Base-by-base conservation (phyloP, 2,888 invertebrate species). In the Agrotis clavis region DNA sequence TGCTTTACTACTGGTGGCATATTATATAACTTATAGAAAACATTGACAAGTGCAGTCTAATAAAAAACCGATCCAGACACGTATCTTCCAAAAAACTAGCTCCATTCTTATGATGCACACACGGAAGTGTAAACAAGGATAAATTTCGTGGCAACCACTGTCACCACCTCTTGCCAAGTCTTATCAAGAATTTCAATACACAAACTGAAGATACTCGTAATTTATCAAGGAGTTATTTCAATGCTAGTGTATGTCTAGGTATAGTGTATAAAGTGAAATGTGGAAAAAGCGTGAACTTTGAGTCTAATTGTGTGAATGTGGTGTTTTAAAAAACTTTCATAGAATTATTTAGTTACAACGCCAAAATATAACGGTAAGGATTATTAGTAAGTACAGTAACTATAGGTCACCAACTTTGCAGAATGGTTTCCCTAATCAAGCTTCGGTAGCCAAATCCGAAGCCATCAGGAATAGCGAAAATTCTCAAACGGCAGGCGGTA, bases 1-100 rank as follows among this genome's bases (percentile, higher is more conserved):
- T 63, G 65, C 25, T 76, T 56, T 41, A 65, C 51, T 69, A 82
- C 81, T 79, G 82, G 80, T 69, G 19, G 13, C 53, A 48, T 47
- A 51, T 19, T 51, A 14, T 30, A 62, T 13, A 65, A 73, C 19
- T 57, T 51, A 41, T 48, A 57, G 18, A 50, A 63, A 60, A 63
- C 51, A 68, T 67, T 61, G 4, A 51, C 25, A 18, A 41, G 56
- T 57, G 41, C 18, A 61, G 51, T 47, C 5, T 30, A 48, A 14
- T 54, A 56, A 48, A 47, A 35, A 35, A 1, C 25, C 16, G 45
- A 57, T 45, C 25, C 18, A 35, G 48, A 19, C 19, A 56, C 11
- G 18, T 18, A 30, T 16, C 25, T 25, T 2, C 25, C 13, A 7
- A 35, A 48, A 67, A 41, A 1, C 5, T 25, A 13, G 6, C 4